Percentiles rank a stretch among this genome's conserved stretches.
Conservation (phyloP, 2,113 vertebrate species). For the Laticauda colubrina region DNA sequence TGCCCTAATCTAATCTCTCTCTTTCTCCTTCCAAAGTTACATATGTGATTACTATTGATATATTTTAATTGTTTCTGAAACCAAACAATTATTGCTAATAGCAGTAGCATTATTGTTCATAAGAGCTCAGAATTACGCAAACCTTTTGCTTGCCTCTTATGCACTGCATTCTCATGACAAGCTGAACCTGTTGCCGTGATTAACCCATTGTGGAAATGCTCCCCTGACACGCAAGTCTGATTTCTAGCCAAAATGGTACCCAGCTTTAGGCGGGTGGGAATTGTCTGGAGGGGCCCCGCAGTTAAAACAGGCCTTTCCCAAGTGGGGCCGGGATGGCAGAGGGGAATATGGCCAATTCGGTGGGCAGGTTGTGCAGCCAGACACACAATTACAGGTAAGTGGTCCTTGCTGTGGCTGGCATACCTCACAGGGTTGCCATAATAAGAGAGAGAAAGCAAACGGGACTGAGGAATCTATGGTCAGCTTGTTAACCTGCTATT, state of each 20-base stretch:
- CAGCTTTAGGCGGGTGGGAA: neutral
- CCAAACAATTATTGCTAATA: neutral
- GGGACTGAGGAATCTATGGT: no score
- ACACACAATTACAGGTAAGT: neutral
- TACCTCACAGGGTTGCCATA: neutral
- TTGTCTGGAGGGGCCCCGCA: no score
- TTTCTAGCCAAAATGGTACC: neutral
- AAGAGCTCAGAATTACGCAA: neutral
- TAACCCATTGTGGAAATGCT: neutral
- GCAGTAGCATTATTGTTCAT: no score
- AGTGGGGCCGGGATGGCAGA: neutral
- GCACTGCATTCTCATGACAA: neutral
- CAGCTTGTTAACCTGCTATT: neutral
- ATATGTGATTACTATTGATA: no score
- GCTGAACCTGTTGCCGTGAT: neutral
- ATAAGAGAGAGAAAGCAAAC: neutral
- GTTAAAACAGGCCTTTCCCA: neutral
- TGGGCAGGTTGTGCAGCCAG: neutral
- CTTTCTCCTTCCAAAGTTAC: neutral
- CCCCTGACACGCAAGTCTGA: neutral
- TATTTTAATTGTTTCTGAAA: neutral
- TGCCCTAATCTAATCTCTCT: neutral
- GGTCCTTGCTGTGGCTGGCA: neutral
- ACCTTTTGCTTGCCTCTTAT: neutral
- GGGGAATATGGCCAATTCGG: neutral